Conservation (phyloP, 2,113 vertebrate genomes). For the Hucho hucho region DNA sequence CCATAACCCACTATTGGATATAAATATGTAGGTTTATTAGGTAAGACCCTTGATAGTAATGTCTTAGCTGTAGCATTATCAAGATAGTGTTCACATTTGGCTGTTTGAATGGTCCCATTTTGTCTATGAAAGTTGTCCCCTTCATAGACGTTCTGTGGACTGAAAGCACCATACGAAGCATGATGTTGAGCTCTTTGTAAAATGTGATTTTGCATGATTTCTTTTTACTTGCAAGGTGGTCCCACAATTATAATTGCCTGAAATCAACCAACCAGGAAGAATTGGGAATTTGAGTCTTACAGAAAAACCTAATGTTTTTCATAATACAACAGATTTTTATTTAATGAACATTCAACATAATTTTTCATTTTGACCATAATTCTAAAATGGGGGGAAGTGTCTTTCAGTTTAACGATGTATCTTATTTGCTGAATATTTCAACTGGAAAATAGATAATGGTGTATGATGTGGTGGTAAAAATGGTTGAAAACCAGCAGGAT, state of each 20-base stretch:
- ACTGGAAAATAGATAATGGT: slow-evolving; percentile 64
- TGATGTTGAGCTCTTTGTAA: slow-evolving; percentile 56
- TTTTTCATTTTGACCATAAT: slow-evolving; percentile 33
- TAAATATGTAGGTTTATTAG: slow-evolving; percentile 39
- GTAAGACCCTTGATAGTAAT: slow-evolving; percentile 32
- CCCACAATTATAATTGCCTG: slow-evolving; percentile 35
- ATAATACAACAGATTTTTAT: slow-evolving; percentile 22
- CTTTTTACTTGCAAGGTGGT: slow-evolving; percentile 44
- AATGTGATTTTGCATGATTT: slow-evolving; percentile 69
- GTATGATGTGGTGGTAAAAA: slow-evolving; percentile 50
- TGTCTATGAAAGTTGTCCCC: slow-evolving; percentile 24
- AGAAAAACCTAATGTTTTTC: background rate
- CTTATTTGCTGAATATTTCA: slow-evolving; percentile 58
- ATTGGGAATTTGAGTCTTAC: background rate
- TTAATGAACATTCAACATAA: slow-evolving; percentile 13
- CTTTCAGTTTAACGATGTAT: slow-evolving; percentile 43
- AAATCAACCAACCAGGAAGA: slow-evolving; percentile 20
- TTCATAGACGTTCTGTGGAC: slow-evolving; percentile 47
- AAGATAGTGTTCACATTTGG: slow-evolving; percentile 47
- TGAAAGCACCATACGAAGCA: slow-evolving; percentile 50
- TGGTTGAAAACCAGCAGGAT: slow-evolving; percentile 66
- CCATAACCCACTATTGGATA: slow-evolving; percentile 21
- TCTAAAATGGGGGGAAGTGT: slow-evolving; percentile 26
- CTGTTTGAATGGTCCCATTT: slow-evolving; percentile 48
- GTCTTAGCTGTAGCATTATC: slow-evolving; percentile 28